phyloP scores from a whole-genome alignment of 2,888 invertebrate genomes.

The Crocallis elinguaria region DNA sequence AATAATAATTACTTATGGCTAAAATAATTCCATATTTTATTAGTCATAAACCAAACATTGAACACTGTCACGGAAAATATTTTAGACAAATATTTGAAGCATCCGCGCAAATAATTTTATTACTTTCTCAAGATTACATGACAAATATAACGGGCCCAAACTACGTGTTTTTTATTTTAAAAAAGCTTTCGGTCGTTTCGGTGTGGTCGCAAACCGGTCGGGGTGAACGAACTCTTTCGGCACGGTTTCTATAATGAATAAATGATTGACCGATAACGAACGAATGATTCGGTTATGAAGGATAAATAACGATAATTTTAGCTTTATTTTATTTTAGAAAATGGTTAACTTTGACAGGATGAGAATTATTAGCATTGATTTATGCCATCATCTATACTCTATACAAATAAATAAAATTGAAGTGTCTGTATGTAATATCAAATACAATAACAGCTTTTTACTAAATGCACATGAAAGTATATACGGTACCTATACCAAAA shows the following conservation, averaged over 20 bases:
- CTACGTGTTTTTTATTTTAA: conserved; percentile 43
- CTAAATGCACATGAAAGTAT: no score
- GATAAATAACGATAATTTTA: background rate
- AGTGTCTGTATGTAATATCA: no score
- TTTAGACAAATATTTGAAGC: background rate
- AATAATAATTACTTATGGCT: no score
- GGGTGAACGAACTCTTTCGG: conserved; percentile 65
- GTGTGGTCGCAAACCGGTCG: conserved; percentile 52
- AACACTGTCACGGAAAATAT: background rate
- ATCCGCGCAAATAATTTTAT: conserved; percentile 17
- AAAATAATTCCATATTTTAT: no score
- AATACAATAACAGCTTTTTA: no score
- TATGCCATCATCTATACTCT: no score
- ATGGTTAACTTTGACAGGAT: no score
- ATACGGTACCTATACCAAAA: no score
- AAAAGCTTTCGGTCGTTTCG: conserved; percentile 14
- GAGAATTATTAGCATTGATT: no score
- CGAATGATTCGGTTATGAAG: conserved; percentile 12
- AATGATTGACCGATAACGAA: conserved; percentile 18
- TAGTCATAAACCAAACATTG: background rate
- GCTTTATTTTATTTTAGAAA: no score
- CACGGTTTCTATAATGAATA: conserved; percentile 45
- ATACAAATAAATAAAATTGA: no score
- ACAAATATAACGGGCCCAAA: conserved; percentile 48
- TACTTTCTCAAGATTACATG: conserved; percentile 39